Percentiles rank a stretch among this genome's conserved stretches.
phyloP scores from a whole-genome alignment of 2,113 vertebrate species.

The Tauraco erythrolophus region DNA sequence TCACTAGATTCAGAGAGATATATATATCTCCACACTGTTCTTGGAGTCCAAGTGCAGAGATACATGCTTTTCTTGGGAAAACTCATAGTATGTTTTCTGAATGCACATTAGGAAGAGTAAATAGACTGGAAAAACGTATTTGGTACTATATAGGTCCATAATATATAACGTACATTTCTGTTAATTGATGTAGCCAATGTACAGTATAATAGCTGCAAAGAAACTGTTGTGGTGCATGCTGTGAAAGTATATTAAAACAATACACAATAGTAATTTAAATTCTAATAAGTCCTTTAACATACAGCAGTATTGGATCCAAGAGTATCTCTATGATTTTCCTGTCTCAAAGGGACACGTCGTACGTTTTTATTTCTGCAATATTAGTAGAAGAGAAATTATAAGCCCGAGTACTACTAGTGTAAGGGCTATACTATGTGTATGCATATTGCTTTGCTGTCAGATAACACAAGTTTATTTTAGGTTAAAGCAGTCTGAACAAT shows the following conservation, averaged over 20 bases:
- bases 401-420: neutral
- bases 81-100: neutral
- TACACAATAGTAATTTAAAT: constrained; percentile 55
- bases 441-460: neutral
- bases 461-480: neutral
- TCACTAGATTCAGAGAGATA: neutral
- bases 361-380: constrained; percentile 5
- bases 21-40: neutral
- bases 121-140: constrained; percentile 46
- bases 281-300: constrained; percentile 55
- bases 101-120: constrained; percentile 49
- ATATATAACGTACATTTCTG: constrained; percentile 53
- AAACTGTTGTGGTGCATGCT: constrained; percentile 48
- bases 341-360: constrained; percentile 6
- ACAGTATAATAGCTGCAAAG: constrained; percentile 50
- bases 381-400: neutral
- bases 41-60: neutral
- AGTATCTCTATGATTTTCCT: neutral
- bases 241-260: constrained; percentile 72
- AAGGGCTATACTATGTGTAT: neutral
- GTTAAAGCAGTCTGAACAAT: neutral
- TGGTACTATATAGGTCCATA: constrained; percentile 42
- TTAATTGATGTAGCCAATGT: constrained; percentile 67
- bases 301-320: constrained; percentile 1
- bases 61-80: constrained; percentile 2